phyloP scores from a whole-genome alignment of 1,140 invertebrate genomes.

The Thalassaphorura encarpata region DNA sequence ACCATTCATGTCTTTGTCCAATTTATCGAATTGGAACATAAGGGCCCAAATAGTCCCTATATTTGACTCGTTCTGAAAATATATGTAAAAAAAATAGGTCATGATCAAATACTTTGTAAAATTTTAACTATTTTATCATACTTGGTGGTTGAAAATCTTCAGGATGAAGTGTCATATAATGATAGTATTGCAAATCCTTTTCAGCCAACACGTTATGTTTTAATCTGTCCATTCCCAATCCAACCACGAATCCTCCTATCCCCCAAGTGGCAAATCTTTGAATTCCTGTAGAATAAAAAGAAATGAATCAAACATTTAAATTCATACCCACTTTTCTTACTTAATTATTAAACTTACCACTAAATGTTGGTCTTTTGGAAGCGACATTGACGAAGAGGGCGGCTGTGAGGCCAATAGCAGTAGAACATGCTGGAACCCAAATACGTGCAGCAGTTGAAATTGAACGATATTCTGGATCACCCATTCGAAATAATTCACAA shows the following conservation, averaged over 20 bases:
- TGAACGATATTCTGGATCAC: slow-evolving; percentile 34
- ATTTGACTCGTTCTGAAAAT: slow-evolving; percentile 51
- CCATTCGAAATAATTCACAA: slow-evolving; percentile 27
- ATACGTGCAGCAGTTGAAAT: slow-evolving; percentile 37
- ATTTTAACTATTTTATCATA: slow-evolving; percentile 3
- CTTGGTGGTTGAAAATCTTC: slow-evolving; percentile 53
- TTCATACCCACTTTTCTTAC: too few relatives aligned
- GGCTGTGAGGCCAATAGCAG: background rate
- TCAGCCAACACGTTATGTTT: slow-evolving; percentile 44
- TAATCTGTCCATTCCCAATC: slow-evolving; percentile 38
- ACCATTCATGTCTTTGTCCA: too few relatives aligned
- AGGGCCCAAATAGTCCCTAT: slow-evolving; percentile 46
- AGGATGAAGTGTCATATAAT: slow-evolving; percentile 58
- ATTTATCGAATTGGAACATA: too few relatives aligned
- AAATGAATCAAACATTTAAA: slow-evolving; percentile 1
- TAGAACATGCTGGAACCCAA: slow-evolving; percentile 45
- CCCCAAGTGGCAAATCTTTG: slow-evolving; percentile 44
- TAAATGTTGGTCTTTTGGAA: background rate
- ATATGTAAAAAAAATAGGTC: slow-evolving; percentile 32
- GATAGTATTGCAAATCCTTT: slow-evolving; percentile 53
- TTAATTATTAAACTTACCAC: too few relatives aligned
- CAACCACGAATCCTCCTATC: slow-evolving; percentile 34
- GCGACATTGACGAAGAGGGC: background rate
- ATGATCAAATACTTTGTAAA: slow-evolving; percentile 6
- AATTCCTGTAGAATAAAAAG: slow-evolving; percentile 47